Evolutionary conservation across 1,140 invertebrate genomes (phyloP), one percentile per base, ranked within the genome.

Genomic region (Zaprionus lachaisei): DNA sequence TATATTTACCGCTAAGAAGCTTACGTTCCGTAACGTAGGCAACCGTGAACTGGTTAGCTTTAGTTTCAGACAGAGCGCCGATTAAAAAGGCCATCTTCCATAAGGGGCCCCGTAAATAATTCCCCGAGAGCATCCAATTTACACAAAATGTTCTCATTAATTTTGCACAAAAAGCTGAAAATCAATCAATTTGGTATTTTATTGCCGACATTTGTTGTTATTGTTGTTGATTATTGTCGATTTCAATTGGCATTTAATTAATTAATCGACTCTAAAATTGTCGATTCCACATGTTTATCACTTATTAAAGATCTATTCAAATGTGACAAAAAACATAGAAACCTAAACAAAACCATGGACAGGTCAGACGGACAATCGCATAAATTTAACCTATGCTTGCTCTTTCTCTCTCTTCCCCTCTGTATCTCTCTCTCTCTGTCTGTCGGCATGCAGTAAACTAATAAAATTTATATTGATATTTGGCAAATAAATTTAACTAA

Each of bases 161-260:
- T 62, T 83, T 55, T 38, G 28, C 57, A 58, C 61, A 75, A 74
- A 57, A 47, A 69, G 55, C 51, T 41, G 71, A 80, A 83, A 67
- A 87, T 87, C 84, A 79, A 89, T 87, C 81, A 87, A 89, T 79
- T 89, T 89, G 24, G 70, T 68, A 78, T 83, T 84, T 84, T 81
- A 85, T 83, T 61, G 81, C 26, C 64, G 72, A 34, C 68, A 44
- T 71, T 38, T 63, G 24, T 38, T 65, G 61, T 9, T 31, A 47
- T 58, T 66, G 31, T 55, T 44, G 44, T 70, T 79, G 41, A 4
- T 72, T 58, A 69, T 66, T 81, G 78, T 62, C 78, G 64, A 67
- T 71, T 87, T 87, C 83, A 89, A 87, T 87, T 87, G 84, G 28
- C 83, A 81, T 87, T 89, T 89, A 89, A 89, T 87, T 87, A 87